Evolutionary conservation across 2,113 vertebrate species (phyloP).

Genomic region (Syngnathus floridae): DNA sequence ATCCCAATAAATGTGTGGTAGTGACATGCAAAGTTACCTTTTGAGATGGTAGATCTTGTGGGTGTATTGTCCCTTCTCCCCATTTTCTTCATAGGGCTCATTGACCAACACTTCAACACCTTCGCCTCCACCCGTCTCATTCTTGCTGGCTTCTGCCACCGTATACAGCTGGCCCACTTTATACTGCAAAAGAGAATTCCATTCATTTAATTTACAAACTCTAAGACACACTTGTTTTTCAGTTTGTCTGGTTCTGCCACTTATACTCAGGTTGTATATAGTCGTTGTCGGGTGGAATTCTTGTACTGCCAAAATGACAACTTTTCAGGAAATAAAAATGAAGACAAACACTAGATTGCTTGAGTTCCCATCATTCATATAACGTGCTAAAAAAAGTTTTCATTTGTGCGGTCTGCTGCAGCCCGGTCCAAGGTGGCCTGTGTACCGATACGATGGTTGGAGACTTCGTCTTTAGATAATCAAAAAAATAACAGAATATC

Average conservation of each 20-base stretch:
- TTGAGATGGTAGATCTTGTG: constrained; percentile 91
- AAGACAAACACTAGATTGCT: not conserved
- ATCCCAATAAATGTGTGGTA: not conserved
- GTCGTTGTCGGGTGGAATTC: no score
- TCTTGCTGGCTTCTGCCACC: constrained; percentile 95
- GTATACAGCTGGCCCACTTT: constrained; percentile 94
- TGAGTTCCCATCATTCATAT: no score
- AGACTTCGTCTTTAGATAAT: no score
- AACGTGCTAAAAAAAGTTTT: no score
- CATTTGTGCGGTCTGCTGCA: no score
- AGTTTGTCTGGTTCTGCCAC: not conserved
- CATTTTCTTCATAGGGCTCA: constrained; percentile 85
- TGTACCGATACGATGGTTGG: no score
- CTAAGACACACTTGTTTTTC: not conserved
- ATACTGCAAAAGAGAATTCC: constrained; percentile 70
- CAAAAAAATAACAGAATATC: not conserved
- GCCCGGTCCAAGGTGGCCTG: no score
- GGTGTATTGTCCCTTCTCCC: constrained; percentile 94
- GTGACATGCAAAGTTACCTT: constrained; percentile 39
- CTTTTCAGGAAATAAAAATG: no score
- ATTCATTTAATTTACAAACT: not conserved
- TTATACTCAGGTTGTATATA: not conserved
- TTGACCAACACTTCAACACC: constrained; percentile 91
- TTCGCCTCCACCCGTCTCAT: constrained; percentile 96
- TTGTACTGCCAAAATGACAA: no score